These are phyloP conservation scores for Amazona vittata DNA, from an alignment of 2,113 vertebrate genomes.

Conservation along the genomic window DNA sequence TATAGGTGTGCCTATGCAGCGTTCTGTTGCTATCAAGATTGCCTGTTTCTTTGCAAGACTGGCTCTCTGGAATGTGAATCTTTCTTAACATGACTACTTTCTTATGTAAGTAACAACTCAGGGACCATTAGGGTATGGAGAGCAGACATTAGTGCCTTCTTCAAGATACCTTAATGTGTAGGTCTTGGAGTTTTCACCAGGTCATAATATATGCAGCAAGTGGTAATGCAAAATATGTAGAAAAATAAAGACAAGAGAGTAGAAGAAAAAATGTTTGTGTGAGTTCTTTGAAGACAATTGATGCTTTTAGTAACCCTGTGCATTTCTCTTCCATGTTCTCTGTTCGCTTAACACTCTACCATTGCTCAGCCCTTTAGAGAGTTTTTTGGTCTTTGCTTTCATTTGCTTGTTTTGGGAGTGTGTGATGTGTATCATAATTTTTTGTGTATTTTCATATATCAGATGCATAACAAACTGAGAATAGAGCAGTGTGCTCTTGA, in stretches of 20 bases:
- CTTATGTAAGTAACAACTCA: not conserved
- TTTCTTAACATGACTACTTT: not conserved
- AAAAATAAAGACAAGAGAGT: not conserved
- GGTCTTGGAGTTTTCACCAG: not conserved
- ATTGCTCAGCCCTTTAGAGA: not conserved
- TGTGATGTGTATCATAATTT: not conserved
- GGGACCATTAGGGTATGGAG: not conserved
- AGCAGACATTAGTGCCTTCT: not conserved
- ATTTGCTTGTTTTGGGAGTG: not conserved
- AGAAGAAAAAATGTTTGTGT: not conserved
- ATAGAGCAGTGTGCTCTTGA: not conserved
- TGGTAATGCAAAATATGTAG: not conserved
- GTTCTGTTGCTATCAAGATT: not conserved
- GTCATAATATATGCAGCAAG: not conserved
- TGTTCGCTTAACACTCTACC: not conserved
- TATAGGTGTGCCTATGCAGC: not conserved
- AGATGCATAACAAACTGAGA: not conserved
- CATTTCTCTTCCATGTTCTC: not conserved
- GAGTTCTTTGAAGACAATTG: not conserved
- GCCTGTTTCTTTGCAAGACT: not conserved
- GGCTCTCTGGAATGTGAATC: not conserved
- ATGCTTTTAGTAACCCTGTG: not conserved
- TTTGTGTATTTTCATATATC: not conserved
- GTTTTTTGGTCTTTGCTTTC: not conserved
- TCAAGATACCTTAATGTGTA: rapidly evolving